These are phyloP conservation scores for Cochlearius cochlearius DNA, from an alignment of 2,113 vertebrate species.

Conservation along the genomic window DNA sequence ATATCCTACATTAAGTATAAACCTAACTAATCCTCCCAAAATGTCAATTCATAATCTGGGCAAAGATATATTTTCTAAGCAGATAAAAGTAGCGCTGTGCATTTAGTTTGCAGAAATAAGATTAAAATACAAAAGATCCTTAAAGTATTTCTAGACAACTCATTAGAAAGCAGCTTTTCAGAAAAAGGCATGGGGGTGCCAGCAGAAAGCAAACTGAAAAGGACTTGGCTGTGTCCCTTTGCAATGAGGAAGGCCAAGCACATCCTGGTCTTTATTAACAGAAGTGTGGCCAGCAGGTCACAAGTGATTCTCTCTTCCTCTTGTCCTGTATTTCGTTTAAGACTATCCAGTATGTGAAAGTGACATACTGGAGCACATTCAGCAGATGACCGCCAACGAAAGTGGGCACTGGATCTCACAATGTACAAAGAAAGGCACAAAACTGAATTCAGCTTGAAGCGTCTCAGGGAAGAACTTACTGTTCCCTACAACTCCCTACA, in stretches of 20 bases:
- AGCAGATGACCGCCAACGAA: background rate
- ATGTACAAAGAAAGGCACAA: background rate
- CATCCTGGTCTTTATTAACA: background rate
- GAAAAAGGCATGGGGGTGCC: accelerated
- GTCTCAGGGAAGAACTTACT: background rate
- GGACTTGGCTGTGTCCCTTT: background rate
- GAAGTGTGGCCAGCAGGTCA: background rate
- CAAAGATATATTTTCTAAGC: background rate
- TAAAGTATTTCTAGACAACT: background rate
- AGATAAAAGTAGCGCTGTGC: background rate
- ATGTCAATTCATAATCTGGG: background rate
- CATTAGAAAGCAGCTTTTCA: background rate
- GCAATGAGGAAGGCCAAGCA: background rate
- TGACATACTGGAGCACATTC: background rate
- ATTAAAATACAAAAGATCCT: background rate
- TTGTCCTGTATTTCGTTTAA: background rate
- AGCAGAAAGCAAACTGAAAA: background rate
- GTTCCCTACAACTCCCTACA: background rate
- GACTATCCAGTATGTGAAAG: background rate
- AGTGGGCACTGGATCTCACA: background rate
- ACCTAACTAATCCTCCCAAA: background rate
- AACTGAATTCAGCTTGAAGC: background rate
- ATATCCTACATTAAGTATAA: background rate
- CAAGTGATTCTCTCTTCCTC: background rate
- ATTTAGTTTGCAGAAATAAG: background rate